phyloP scores from a whole-genome alignment of 2,888 invertebrate genomes.

The Caenorhabditis macrosperma region DNA sequence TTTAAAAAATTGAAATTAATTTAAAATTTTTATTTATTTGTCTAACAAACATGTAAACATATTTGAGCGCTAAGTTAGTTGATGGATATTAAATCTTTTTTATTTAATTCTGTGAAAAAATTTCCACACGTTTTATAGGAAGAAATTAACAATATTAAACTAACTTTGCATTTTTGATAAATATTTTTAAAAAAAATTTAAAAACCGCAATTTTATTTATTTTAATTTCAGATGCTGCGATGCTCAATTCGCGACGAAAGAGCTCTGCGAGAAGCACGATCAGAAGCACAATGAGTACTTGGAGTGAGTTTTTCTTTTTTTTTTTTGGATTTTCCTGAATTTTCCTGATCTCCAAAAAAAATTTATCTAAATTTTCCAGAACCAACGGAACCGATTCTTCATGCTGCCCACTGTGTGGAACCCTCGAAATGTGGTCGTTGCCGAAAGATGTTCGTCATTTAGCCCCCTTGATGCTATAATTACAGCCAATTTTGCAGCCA shows the following conservation, averaged over 20 bases:
- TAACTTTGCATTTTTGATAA: too few species aligned
- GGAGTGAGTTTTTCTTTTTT: conserved; percentile 12
- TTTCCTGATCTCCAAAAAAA: background rate
- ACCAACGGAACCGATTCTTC: conserved; percentile 5
- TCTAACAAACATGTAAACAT: too few species aligned
- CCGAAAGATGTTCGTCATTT: conserved; percentile 25
- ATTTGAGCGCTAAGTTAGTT: too few species aligned
- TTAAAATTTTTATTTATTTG: too few species aligned
- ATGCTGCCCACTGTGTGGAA: conserved; percentile 60
- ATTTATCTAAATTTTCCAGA: background rate
- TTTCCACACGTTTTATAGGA: too few species aligned
- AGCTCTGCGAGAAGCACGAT: conserved; percentile 19
- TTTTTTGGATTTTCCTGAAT: background rate
- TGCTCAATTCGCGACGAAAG: conserved; percentile 23
- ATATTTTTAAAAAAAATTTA: too few species aligned
- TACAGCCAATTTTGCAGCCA: conserved; percentile 12
- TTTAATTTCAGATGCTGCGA: conserved; percentile 20
- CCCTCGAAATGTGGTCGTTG: conserved; percentile 53
- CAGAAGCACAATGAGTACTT: conserved; percentile 5
- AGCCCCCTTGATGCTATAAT: too few species aligned
- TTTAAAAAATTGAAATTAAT: too few species aligned
- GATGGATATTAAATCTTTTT: too few species aligned
- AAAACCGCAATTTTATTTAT: background rate
- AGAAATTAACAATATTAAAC: too few species aligned
- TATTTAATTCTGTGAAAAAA: too few species aligned